These are phyloP conservation scores for Benitochromis conjunctus DNA, from an alignment of 2,113 vertebrate species.

Conservation along the genomic window DNA sequence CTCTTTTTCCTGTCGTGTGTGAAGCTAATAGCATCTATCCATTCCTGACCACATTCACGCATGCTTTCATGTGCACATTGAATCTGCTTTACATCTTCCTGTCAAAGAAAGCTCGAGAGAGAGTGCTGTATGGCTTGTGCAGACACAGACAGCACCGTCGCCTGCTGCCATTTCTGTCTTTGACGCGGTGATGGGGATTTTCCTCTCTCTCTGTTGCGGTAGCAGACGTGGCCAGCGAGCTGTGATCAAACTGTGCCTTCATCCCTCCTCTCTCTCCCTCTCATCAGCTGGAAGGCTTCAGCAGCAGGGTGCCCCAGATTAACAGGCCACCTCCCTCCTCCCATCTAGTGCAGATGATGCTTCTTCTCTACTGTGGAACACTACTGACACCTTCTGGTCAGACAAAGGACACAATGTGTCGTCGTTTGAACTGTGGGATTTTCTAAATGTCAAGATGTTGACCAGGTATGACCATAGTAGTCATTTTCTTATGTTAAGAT, in stretches of 20 bases:
- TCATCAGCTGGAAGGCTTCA: slow-evolving; percentile 67
- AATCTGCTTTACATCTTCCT: too few species aligned
- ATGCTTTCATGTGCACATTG: background rate
- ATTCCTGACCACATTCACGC: background rate
- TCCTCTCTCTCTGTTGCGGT: slow-evolving; percentile 55
- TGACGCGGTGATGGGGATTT: slow-evolving; percentile 55
- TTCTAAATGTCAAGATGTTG: background rate
- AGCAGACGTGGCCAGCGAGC: slow-evolving; percentile 62
- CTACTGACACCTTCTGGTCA: slow-evolving; percentile 59
- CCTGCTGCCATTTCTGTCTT: slow-evolving; percentile 26
- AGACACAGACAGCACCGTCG: background rate
- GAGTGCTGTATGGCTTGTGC: background rate
- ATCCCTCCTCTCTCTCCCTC: slow-evolving; percentile 27
- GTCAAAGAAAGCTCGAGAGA: background rate
- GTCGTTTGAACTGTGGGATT: background rate
- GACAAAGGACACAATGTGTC: background rate
- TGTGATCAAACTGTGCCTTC: slow-evolving; percentile 65
- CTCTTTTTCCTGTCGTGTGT: background rate
- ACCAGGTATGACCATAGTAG: background rate
- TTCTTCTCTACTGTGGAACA: background rate
- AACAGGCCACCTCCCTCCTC: slow-evolving; percentile 33
- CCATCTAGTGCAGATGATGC: slow-evolving; percentile 12
- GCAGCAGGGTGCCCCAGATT: slow-evolving; percentile 69
- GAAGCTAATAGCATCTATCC: background rate
- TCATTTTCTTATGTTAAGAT: background rate